Evolutionary conservation across 2,888 invertebrate species (phyloP), one percentile per base, ranked within the genome.

Genomic region (Athalia circularis): DNA sequence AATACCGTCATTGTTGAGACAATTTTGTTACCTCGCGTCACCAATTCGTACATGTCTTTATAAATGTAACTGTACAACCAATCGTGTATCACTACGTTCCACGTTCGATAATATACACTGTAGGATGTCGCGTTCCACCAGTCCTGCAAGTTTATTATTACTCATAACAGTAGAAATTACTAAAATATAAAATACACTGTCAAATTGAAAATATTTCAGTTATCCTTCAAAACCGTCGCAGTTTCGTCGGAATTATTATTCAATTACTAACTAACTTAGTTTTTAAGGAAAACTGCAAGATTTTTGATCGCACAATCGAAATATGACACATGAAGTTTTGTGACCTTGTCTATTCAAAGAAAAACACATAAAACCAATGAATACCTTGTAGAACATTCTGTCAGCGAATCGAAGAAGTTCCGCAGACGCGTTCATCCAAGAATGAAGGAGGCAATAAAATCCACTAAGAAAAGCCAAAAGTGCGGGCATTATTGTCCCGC

Each of bases 71-170:
- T 94, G 85, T 97, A 96, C 0, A 99, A 92, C 98, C 98, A 99
- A 83, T 97, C 97, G 88, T 98, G 96, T 0, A 99, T 98, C 0
- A 98, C 95, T 13, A 96, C 93, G 90, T 99, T 99, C 99, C 99
- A 99, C 4, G 95, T 95, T n/a, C 98, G 94, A 90, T 96, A 98
- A 90, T 95, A 99, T 11, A 92, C 92, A 0, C 94, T 94, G 90
- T 95, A 98, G n/a, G 94, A 94, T 0, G 94, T 94, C 3, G 95
- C 94, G 77, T 96, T 98, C 99, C 98, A 99, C 98, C 98, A 99
- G 86, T 97, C 97, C 94, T 98, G 87, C 48, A 87, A 87, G 45
- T 6, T 6, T 4, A 64, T 47, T 47, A 15, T 59, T 57, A 15
- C 4, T 29, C 29, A 29, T 29, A 29, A 29, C 29, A 29, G 29